Base-by-base conservation (phyloP, 2,113 vertebrate genomes). In the Apeltes quadracus region DNA sequence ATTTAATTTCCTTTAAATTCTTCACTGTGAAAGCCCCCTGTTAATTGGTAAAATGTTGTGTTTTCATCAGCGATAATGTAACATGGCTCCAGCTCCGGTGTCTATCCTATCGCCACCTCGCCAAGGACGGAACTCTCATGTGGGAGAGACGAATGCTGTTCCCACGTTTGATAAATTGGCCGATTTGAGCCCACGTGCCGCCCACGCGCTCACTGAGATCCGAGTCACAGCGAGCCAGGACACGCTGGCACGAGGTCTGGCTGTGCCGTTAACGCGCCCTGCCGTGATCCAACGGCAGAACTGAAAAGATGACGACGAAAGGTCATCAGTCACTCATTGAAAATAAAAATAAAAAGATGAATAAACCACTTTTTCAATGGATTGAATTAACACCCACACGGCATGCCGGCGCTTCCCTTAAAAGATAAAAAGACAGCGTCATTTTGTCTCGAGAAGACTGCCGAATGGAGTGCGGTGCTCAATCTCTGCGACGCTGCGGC, bases 341-440 rank as follows among this genome's bases (percentile, higher is more conserved):
- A n/a, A n/a, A n/a, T n/a, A n/a, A n/a, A n/a, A 68, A 41, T 68
- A 6, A 22, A 32, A 46, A 5, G 27, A 4, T 3, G n/a, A n/a
- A n/a, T n/a, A n/a, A n/a, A n/a, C n/a, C n/a, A n/a, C n/a, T n/a
- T n/a, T n/a, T n/a, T n/a, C n/a, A n/a, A 32, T 27, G 58, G 23
- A 81, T 16, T 4, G 18, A 12, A 23, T 34, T 15, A 51, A 51
- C 18, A 55, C 54, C 25, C 29, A 39, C n/a, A 20, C 57, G 38
- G 23, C 20, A 48, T 10, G 15, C 22, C 59, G 9, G 2, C 10
- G 27, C 10, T 50, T 16, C 9, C 2, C 5, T 20, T 22, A 4
- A 53, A 38, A 69, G 34, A 59, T 55, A 53, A 38, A 59, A 50
- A 55, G 61, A 20, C 56, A 56, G 39, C n/a, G 20, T 48, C 15